phyloP scores from a whole-genome alignment of 2,113 vertebrate species.

The Bos taurus region DNA sequence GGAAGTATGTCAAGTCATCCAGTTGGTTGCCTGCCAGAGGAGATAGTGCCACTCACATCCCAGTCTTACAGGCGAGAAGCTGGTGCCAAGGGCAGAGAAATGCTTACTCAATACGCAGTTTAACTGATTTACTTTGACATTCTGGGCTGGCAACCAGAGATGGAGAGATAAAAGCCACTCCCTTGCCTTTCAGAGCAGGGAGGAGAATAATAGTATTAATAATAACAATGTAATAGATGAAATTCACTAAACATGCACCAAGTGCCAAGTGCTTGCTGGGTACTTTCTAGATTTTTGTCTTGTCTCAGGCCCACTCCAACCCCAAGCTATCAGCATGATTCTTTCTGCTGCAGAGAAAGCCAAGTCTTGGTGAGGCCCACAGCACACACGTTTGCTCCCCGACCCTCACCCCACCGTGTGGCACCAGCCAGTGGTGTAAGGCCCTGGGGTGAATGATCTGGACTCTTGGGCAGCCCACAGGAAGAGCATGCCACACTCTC shows the following conservation, averaged over 20 bases:
- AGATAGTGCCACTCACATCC: background rate
- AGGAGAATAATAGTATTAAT: background rate
- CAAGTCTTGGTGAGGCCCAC: rapidly evolving
- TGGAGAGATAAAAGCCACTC: slow-evolving; percentile 39
- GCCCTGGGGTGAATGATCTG: background rate
- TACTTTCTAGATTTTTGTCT: background rate
- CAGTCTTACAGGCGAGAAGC: background rate
- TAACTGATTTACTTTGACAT: slow-evolving; percentile 40
- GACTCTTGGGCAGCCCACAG: background rate
- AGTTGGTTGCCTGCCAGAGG: background rate
- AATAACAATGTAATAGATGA: background rate
- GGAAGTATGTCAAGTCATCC: background rate
- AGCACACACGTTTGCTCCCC: background rate
- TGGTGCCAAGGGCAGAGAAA: slow-evolving; percentile 44
- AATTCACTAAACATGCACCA: background rate
- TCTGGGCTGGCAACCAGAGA: slow-evolving; percentile 53
- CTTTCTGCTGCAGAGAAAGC: background rate
- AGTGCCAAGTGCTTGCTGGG: background rate
- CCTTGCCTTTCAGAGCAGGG: background rate
- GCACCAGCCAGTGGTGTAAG: background rate
- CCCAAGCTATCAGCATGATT: background rate
- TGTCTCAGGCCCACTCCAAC: background rate
- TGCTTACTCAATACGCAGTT: slow-evolving; percentile 42
- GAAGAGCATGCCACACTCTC: too few species aligned
- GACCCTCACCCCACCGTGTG: background rate